Conservation (phyloP, 2,113 vertebrate genomes). For the Pipra filicauda region DNA sequence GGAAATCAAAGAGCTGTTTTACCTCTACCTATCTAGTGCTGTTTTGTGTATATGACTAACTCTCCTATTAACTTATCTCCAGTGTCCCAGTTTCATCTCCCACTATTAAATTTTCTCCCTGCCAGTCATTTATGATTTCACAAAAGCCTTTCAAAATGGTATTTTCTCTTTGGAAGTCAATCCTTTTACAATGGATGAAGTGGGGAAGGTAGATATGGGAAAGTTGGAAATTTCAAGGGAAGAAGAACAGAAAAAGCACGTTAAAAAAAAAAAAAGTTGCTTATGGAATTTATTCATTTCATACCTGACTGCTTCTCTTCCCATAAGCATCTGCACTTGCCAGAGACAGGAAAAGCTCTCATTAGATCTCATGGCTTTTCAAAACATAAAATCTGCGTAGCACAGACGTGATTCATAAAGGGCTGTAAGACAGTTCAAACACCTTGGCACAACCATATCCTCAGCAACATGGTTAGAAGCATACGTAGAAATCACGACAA, state of each 20-base stretch:
- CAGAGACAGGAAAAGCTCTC: neutral
- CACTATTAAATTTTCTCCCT: neutral
- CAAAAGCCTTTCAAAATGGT: neutral
- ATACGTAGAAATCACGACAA: neutral
- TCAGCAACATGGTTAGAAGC: neutral
- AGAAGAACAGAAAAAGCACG: neutral
- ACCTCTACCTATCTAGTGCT: neutral
- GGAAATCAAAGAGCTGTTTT: neutral
- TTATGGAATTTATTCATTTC: neutral
- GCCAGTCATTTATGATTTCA: neutral
- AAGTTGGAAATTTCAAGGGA: neutral
- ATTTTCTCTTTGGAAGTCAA: constrained; percentile 12
- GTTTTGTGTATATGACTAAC: constrained; percentile 8
- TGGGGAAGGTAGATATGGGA: neutral
- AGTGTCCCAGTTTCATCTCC: constrained; percentile 7
- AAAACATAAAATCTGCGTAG: neutral
- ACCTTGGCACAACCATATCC: neutral
- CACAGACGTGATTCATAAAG: neutral
- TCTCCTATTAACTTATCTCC: neutral
- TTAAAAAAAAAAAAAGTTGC: neutral
- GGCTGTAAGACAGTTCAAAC: neutral
- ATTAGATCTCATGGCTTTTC: neutral
- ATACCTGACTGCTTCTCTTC: neutral
- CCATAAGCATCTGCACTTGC: neutral
- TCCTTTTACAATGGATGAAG: neutral